Percentiles rank a stretch among this genome's conserved stretches.
Evolutionary conservation across 2,797 vertebrate genomes (phyloP).

Genomic region (Cryptoblepharus egeriae): DNA sequence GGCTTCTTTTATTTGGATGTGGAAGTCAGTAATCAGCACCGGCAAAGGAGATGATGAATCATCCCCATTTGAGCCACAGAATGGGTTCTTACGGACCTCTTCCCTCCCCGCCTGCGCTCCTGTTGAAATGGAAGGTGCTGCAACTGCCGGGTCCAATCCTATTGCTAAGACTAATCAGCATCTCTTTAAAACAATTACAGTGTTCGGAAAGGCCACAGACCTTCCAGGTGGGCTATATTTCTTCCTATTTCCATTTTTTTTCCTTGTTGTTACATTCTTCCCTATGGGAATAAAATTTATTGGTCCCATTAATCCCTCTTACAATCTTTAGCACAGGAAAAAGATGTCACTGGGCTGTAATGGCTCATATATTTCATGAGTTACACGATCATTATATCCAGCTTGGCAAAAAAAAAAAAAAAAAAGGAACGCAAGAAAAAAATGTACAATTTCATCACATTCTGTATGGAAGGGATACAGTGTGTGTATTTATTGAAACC

Average conservation of each 20-base stretch:
- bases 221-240: slow-evolving; percentile 58
- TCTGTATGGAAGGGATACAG: slow-evolving; percentile 18
- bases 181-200: slow-evolving; percentile 56
- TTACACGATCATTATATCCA: slow-evolving; percentile 52
- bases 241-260: slow-evolving; percentile 43
- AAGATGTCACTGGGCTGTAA: slow-evolving; percentile 62
- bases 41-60: slow-evolving; percentile 56
- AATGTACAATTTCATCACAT: slow-evolving; percentile 39
- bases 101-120: slow-evolving; percentile 9
- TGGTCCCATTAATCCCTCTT: slow-evolving; percentile 70
- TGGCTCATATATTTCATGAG: slow-evolving; percentile 67
- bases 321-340: slow-evolving; percentile 65
- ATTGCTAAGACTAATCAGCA: slow-evolving; percentile 64
- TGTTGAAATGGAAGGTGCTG: slow-evolving; percentile 52
- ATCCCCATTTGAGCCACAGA: slow-evolving; percentile 55
- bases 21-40: slow-evolving; percentile 44
- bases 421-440: too few relatives aligned
- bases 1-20: slow-evolving; percentile 41
- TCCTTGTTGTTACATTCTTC: slow-evolving; percentile 54
- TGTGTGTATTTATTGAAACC: slow-evolving; percentile 47
- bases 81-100: slow-evolving; percentile 51
- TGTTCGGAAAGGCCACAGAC: slow-evolving; percentile 54
- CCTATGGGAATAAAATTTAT: slow-evolving; percentile 69
- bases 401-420: slow-evolving; percentile 52
- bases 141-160: slow-evolving; percentile 61